A percentile compares a stretch with the other conserved stretches of the same genome.
phyloP scores from a whole-genome alignment of 2,797 vertebrate species.

The Rousettus madagascariensis region DNA sequence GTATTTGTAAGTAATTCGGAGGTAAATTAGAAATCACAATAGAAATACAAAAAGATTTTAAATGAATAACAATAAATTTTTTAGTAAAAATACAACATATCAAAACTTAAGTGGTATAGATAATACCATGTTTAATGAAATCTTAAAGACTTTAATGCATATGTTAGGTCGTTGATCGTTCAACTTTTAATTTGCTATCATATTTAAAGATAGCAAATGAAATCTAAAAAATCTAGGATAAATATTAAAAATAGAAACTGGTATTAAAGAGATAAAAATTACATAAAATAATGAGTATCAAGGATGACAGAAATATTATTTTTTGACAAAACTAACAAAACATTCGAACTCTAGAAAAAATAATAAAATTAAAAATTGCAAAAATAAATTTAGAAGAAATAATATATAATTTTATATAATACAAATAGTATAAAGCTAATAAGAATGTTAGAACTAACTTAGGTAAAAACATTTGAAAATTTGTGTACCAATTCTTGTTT shows the following conservation, averaged over 20 bases:
- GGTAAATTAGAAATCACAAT: neutral
- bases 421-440: neutral
- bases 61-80: neutral
- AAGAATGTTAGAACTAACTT: neutral
- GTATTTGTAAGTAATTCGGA: neutral
- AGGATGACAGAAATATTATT: neutral
- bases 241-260: neutral
- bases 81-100: neutral
- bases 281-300: neutral
- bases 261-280: neutral
- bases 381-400: too few relatives aligned
- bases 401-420: too few relatives aligned
- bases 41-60: neutral
- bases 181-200: neutral
- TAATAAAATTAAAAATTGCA: neutral
- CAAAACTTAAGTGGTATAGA: fast-evolving
- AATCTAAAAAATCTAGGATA: neutral
- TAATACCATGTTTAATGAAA: fast-evolving
- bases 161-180: too few relatives aligned
- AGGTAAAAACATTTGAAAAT: neutral
- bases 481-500: neutral
- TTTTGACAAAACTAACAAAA: neutral
- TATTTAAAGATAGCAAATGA: neutral
- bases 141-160: neutral
- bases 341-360: neutral